Evolutionary conservation across 2,888 invertebrate species (phyloP).

Genomic region (Anarsia innoxiella): DNA sequence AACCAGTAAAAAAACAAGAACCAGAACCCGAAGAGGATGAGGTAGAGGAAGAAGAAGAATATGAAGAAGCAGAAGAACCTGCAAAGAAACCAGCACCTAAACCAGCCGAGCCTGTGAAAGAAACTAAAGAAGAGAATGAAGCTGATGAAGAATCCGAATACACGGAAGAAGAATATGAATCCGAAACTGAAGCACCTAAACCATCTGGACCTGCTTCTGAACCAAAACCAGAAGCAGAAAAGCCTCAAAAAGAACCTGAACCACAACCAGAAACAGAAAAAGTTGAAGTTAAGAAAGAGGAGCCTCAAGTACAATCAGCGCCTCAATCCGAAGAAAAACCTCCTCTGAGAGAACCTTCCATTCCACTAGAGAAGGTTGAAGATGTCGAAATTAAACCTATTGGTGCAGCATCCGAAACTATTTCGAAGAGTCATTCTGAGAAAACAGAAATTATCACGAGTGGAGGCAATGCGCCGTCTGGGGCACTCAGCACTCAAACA

Average conservation of each 20-base stretch:
- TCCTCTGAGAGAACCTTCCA: conserved; percentile 55
- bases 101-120: conserved; percentile 13
- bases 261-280: conserved; percentile 21
- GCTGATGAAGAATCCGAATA: conserved; percentile 29
- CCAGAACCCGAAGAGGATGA: conserved; percentile 12
- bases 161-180: conserved; percentile 24
- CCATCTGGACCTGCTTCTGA: too few species aligned
- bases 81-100: conserved; percentile 17
- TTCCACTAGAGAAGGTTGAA: conserved; percentile 63
- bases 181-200: too few species aligned
- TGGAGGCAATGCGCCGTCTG: conserved; percentile 39
- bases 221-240: too few species aligned
- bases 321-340: conserved; percentile 30
- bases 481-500: conserved; percentile 52
- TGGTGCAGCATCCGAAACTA: conserved; percentile 43
- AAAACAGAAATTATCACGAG: conserved; percentile 60
- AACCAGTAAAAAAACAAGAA: conserved; percentile 21
- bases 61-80: conserved; percentile 22
- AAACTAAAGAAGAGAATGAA: conserved; percentile 16
- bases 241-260: conserved; percentile 17
- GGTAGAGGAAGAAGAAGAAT: conserved; percentile 21
- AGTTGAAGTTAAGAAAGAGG: conserved; percentile 15
- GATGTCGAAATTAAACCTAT: conserved; percentile 68
- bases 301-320: conserved; percentile 13
- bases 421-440: conserved; percentile 52